phyloP scores from a whole-genome alignment of 1,140 invertebrate genomes.

The Pollicipes pollicipes region DNA sequence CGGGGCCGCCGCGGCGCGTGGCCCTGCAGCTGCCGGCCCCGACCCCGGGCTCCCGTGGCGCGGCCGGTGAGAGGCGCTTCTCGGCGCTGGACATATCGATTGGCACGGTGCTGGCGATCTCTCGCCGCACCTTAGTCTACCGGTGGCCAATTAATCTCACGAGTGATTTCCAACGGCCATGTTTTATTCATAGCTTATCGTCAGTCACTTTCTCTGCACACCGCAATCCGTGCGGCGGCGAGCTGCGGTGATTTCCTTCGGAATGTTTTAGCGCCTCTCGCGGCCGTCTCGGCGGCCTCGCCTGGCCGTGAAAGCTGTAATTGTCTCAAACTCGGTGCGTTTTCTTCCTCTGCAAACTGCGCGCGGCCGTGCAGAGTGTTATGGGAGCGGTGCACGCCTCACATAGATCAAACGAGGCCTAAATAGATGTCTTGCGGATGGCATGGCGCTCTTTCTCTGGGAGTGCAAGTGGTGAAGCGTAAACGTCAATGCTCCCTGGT shows the following conservation, averaged over 20 bases:
- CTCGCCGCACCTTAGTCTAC: background rate
- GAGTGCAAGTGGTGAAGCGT: too few species aligned
- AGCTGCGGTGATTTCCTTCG: background rate
- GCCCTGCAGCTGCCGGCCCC: too few species aligned
- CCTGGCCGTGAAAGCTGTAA: background rate
- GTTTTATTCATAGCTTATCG: background rate
- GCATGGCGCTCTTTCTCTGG: too few species aligned
- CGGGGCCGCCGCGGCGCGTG: too few species aligned
- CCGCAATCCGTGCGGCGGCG: background rate
- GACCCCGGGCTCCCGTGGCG: too few species aligned
- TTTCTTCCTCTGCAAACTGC: background rate
- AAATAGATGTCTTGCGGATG: too few species aligned
- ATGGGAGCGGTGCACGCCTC: background rate
- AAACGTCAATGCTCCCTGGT: too few species aligned
- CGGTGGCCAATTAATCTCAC: background rate
- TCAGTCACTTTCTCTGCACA: background rate
- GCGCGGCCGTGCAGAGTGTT: background rate
- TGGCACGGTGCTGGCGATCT: background rate
- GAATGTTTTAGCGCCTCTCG: background rate
- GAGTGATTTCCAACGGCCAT: background rate
- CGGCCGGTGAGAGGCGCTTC: too few species aligned
- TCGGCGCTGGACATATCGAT: too few species aligned
- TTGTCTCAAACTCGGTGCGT: background rate
- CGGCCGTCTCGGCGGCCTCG: too few species aligned
- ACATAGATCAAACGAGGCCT: too few species aligned